Evolutionary conservation across 2,797 vertebrate genomes (phyloP), one percentile per base, ranked within the genome.

Genomic region (Aeoliscus strigatus): DNA sequence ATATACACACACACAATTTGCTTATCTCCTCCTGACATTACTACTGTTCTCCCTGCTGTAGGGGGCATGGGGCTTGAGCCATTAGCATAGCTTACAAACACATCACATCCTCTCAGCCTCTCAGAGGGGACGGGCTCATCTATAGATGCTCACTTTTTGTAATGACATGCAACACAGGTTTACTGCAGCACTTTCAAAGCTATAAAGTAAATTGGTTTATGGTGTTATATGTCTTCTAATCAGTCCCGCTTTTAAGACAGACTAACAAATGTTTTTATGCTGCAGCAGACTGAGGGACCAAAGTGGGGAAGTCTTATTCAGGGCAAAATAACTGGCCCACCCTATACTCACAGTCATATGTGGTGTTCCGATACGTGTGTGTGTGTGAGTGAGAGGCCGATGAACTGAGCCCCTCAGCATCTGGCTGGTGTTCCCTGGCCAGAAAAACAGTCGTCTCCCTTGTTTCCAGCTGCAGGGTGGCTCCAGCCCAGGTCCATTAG

Each of bases 1-100:
- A 87, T 86, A 75, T 82, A 74, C 64, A 66, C 83, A 74, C 64
- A 66, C 13, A 60, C 82, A 85, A 86, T 90, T 89, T 88, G 84
- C 87, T 89, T 88, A 85, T 89, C 87, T 88, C 58, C 78, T 73
- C 75, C 75, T 86, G 84, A 86, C 87, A 86, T 87, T 79, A 84
- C 80, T 75, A 81, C 80, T 85, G 81, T 59, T 80, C 70, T 64
- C 72, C 62, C 73, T 80, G 80, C 77, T 66, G 79, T 47, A 25
- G 74, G 18, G 83, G 75, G 78, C 79, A 75, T 34, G 43, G 63
- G 72, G 75, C 75, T 78, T 60, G 51, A 51, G 18, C 65, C 80
- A 86, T 88, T 86, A 86, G 77, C 80, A 79, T 81, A 73, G 53
- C 79, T 83, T 75, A 83, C 81, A 82, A 88, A 86, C 77, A 81